Evolutionary conservation across 2,888 invertebrate species (phyloP).

Genomic region (Volucella inanis): DNA sequence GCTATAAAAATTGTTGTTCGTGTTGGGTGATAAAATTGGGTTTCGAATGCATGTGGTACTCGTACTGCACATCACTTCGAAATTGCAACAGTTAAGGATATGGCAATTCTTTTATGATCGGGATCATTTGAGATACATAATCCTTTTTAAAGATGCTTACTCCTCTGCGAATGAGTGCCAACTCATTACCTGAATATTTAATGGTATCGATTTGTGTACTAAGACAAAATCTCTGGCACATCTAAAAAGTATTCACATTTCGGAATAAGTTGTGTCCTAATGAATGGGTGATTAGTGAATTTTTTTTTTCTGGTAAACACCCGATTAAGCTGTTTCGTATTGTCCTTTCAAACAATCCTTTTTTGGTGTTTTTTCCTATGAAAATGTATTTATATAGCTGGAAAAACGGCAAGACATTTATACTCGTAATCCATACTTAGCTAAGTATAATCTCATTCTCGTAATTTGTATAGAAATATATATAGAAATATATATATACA

Average conservation of each 20-base stretch:
- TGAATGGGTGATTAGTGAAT: conserved; percentile 60
- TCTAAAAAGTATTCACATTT: conserved; percentile 56
- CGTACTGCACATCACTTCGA: conserved; percentile 44
- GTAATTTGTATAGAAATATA: background rate
- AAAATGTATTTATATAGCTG: background rate
- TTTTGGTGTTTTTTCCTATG: conserved; percentile 6
- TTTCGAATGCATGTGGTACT: conserved; percentile 44
- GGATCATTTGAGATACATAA: conserved; percentile 43
- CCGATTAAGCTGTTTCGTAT: conserved; percentile 27
- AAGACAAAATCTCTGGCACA: conserved; percentile 26
- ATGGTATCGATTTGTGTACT: conserved; percentile 45
- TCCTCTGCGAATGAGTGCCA: conserved; percentile 12
- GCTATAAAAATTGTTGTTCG: conserved; percentile 53
- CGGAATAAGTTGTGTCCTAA: conserved; percentile 38
- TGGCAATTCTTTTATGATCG: conserved; percentile 46
- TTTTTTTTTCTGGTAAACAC: conserved; percentile 26
- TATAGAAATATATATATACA: background rate
- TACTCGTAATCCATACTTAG: background rate
- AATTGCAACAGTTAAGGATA: conserved; percentile 42
- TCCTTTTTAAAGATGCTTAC: conserved; percentile 28
- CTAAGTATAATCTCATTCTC: conserved; percentile 2
- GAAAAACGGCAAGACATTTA: too few relatives aligned
- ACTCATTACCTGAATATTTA: conserved; percentile 58
- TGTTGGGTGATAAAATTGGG: conserved; percentile 62
- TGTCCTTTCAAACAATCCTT: conserved; percentile 25